Conservation (phyloP, 1,140 invertebrate genomes). For the Drosophila auraria region DNA sequence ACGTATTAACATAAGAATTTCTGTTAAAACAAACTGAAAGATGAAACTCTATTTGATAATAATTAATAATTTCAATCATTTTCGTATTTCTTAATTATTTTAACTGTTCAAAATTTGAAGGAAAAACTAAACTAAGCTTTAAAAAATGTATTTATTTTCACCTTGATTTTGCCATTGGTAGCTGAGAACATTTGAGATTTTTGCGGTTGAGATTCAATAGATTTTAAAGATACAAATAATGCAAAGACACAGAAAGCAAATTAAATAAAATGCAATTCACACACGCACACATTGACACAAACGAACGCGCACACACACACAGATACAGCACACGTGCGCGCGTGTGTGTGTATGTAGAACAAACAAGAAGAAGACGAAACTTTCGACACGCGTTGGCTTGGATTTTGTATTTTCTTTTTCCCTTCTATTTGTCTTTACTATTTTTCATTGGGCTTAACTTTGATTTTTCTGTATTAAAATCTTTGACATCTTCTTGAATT, state of each 20-base stretch:
- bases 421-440: background rate
- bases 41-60: too few relatives aligned
- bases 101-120: background rate
- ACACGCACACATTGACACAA: background rate
- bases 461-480: background rate
- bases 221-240: constrained; percentile 10
- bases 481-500: background rate
- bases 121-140: background rate
- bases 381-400: constrained; percentile 59
- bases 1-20: too few relatives aligned
- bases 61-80: too few relatives aligned
- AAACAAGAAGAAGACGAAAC: constrained; percentile 15
- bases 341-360: constrained; percentile 5
- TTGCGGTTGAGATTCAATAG: background rate
- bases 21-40: too few relatives aligned
- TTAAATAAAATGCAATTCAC: constrained; percentile 26
- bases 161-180: constrained; percentile 80
- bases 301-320: background rate
- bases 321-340: constrained; percentile 13
- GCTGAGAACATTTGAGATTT: constrained; percentile 72
- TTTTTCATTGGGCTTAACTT: background rate
- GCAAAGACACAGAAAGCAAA: background rate
- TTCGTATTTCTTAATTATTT: too few relatives aligned
- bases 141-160: constrained; percentile 10
- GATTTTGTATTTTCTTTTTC: constrained; percentile 20